Percentiles rank a stretch among this genome's conserved stretches.
Conservation (phyloP, 2,113 vertebrate genomes). For the Anhinga rufa region DNA sequence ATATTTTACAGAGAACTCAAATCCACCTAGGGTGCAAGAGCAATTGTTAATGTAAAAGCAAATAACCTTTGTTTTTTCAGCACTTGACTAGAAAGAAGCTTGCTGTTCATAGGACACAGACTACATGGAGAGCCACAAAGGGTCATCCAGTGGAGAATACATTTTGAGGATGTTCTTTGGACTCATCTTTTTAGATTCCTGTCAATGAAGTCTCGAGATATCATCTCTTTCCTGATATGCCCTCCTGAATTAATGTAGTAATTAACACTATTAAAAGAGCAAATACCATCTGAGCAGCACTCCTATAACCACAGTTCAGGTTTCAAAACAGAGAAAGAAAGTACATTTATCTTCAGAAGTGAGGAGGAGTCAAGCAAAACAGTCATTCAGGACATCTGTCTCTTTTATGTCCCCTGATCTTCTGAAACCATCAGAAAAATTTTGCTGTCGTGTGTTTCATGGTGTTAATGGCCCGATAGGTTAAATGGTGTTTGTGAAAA, state of each 20-base stretch:
- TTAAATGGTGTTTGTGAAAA: background rate
- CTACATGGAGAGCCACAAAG: background rate
- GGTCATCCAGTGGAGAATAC: background rate
- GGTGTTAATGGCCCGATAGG: background rate
- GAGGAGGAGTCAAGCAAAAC: background rate
- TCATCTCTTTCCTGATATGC: background rate
- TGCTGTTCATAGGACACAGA: background rate
- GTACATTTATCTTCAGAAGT: background rate
- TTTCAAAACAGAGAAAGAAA: slow-evolving; percentile 2
- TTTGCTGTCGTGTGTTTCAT: background rate
- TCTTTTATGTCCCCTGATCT: background rate
- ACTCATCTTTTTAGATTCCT: background rate
- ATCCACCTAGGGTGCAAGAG: background rate
- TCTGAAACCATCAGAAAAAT: background rate
- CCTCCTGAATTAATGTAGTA: slow-evolving; percentile 33
- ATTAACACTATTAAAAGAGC: slow-evolving; percentile 35
- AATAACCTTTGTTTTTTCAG: background rate
- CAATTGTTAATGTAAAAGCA: background rate
- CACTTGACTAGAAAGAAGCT: background rate
- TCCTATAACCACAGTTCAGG: background rate
- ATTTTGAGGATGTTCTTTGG: background rate
- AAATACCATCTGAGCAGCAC: background rate
- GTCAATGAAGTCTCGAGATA: background rate
- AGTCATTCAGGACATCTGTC: background rate
- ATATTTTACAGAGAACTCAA: background rate